Conservation (phyloP, 2,888 invertebrate species). For the Drosophila meridionalis region DNA sequence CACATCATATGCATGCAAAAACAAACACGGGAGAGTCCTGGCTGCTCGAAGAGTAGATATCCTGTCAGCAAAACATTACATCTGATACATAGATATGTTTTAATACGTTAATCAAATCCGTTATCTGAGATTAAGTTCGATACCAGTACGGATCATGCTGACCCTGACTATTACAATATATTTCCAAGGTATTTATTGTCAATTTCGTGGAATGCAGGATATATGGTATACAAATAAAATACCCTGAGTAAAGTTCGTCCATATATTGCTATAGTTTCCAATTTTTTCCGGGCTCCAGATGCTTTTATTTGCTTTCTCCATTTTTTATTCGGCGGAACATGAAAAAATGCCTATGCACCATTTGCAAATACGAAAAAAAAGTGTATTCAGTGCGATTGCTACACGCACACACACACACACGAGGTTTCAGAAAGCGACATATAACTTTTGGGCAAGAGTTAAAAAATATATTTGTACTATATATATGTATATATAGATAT, state of each 20-base stretch:
- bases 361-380: conserved; percentile 73
- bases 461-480: conserved; percentile 27
- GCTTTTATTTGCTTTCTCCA: conserved; percentile 14
- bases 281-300: conserved; percentile 29
- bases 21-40: not conserved
- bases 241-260: conserved; percentile 54
- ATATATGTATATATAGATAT: not conserved
- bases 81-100: fast-evolving
- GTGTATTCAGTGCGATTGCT: conserved; percentile 73
- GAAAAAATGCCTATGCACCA: conserved; percentile 74
- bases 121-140: not conserved
- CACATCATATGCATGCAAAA: conserved; percentile 6
- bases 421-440: conserved; percentile 60
- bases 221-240: conserved; percentile 12
- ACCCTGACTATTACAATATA: too few species aligned
- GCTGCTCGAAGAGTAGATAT: not conserved
- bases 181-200: not conserved
- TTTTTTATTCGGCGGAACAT: conserved; percentile 38
- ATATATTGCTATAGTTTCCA: conserved; percentile 63
- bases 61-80: not conserved
- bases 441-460: conserved; percentile 65
- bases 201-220: not conserved
- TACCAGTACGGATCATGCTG: not conserved
- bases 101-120: not conserved
- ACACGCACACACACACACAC: conserved; percentile 23